phyloP scores from a whole-genome alignment of 2,797 vertebrate species.

The Anguilla megastoma region DNA sequence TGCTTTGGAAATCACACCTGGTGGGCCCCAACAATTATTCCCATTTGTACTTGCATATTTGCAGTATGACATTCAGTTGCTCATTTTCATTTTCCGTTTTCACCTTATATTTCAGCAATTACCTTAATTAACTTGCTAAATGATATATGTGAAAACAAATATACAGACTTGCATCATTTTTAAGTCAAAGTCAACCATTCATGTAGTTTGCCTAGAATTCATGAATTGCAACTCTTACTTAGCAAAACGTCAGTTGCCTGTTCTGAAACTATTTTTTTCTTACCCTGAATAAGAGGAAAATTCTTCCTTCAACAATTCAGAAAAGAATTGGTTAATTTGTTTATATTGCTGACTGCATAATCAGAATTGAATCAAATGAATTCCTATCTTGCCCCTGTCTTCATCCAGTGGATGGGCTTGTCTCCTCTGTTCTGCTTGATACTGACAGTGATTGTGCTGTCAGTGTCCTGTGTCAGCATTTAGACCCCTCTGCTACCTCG shows the following conservation, averaged over 20 bases:
- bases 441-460: conserved; percentile 57
- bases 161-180: not conserved
- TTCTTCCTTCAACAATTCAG: not conserved
- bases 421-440: conserved; percentile 35
- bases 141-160: not conserved
- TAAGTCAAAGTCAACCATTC: not conserved
- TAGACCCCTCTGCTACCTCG: conserved; percentile 37
- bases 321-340: conserved; percentile 15
- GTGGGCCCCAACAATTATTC: not conserved
- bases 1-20: not conserved
- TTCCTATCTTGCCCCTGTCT: conserved; percentile 31
- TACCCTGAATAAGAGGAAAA: not conserved
- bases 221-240: conserved; percentile 38
- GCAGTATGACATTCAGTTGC: no score
- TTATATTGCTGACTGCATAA: conserved; percentile 24
- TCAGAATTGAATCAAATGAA: conserved; percentile 33
- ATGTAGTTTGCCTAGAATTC: not conserved
- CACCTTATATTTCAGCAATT: not conserved
- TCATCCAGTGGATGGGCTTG: conserved; percentile 19
- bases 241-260: not conserved
- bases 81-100: no score
- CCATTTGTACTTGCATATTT: no score
- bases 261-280: not conserved
- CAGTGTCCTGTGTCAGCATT: conserved; percentile 52
- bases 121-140: not conserved